These are phyloP conservation scores for Andrena camellia DNA, from an alignment of 2,888 invertebrate species.

Conservation along the genomic window DNA sequence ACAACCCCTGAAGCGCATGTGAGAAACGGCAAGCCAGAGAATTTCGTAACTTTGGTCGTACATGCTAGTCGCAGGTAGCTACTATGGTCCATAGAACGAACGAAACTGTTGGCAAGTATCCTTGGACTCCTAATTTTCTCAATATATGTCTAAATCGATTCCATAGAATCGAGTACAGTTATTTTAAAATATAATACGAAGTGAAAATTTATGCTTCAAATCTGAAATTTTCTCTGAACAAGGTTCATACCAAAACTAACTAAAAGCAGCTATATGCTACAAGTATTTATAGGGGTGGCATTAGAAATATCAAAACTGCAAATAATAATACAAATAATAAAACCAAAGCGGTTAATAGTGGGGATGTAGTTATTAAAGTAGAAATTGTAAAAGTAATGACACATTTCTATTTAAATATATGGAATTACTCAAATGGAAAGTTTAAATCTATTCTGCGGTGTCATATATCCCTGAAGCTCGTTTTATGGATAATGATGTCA, in stretches of 20 bases:
- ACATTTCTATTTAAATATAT: constrained; percentile 1
- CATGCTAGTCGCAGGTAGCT: constrained; percentile 17
- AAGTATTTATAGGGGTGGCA: too few species aligned
- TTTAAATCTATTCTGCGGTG: background rate
- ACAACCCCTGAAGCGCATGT: constrained; percentile 33
- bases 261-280: too few species aligned
- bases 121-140: background rate
- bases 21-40: constrained; percentile 32
- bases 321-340: too few species aligned
- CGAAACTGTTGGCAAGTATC: constrained; percentile 3
- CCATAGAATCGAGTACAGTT: background rate
- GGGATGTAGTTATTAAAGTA: too few species aligned
- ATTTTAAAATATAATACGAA: background rate
- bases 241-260: too few species aligned
- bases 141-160: background rate
- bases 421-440: background rate
- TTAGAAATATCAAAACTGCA: too few species aligned
- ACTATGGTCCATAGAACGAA: background rate
- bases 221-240: too few species aligned
- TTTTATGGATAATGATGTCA: constrained; percentile 14
- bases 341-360: too few species aligned
- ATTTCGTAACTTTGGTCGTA: constrained; percentile 40
- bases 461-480: background rate
- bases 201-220: too few species aligned
- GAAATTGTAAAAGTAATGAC: too few species aligned